Percentiles rank a stretch among this genome's conserved stretches.
Evolutionary conservation across 92 coral and sea anemone species (phyloP).

Genomic region (Meandrina meandrites): DNA sequence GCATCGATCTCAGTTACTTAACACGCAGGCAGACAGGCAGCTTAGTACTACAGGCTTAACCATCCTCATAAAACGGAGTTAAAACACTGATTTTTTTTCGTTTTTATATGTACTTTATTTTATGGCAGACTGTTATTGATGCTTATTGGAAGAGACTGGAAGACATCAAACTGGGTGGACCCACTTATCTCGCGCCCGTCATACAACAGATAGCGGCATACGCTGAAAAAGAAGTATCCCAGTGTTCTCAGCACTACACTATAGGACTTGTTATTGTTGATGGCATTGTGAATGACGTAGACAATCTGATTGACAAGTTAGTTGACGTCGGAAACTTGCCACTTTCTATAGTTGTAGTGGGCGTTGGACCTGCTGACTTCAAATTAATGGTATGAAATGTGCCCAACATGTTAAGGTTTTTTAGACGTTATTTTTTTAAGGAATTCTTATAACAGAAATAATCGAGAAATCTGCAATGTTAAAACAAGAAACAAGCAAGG

Average conservation of each 20-base stretch:
- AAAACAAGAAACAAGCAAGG: neutral
- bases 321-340: slow-evolving; percentile 61
- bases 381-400: slow-evolving; percentile 75
- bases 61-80: neutral
- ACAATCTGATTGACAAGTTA: slow-evolving; percentile 61
- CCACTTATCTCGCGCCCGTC: slow-evolving; percentile 94
- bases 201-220: slow-evolving; percentile 81
- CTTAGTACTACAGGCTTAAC: neutral
- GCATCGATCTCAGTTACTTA: too few species aligned
- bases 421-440: neutral
- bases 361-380: slow-evolving; percentile 93
- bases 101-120: neutral
- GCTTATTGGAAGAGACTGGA: slow-evolving; percentile 66
- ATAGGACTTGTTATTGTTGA: slow-evolving; percentile 85
- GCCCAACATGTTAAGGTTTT: neutral
- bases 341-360: slow-evolving; percentile 88
- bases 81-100: too few species aligned
- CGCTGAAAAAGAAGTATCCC: slow-evolving; percentile 70
- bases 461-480: neutral
- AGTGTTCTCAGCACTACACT: slow-evolving; percentile 76
- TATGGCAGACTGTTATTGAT: slow-evolving; percentile 63
- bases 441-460: neutral
- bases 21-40: neutral
- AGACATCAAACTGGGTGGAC: slow-evolving; percentile 82
- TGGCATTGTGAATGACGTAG: slow-evolving; percentile 92